phyloP scores from a whole-genome alignment of 2,888 invertebrate species.

The Drosophila neotestacea region DNA sequence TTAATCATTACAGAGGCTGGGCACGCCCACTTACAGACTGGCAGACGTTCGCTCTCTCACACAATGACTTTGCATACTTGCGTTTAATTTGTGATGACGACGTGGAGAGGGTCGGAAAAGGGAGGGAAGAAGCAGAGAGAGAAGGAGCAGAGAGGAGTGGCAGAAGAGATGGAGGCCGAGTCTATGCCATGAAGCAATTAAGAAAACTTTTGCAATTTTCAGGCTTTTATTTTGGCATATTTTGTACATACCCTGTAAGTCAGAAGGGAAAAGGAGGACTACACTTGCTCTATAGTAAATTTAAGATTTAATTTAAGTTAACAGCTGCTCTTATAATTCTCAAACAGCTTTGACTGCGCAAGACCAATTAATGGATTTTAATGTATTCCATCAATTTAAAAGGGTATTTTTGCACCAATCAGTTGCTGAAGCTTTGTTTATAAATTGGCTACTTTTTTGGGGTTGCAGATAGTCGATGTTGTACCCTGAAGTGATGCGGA shows the following conservation, averaged over 20 bases:
- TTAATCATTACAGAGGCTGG: slow-evolving; percentile 65
- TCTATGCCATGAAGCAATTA: slow-evolving; percentile 61
- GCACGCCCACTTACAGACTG: slow-evolving; percentile 39
- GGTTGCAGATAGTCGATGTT: slow-evolving; percentile 32
- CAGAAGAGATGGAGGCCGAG: neutral
- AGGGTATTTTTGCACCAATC: slow-evolving; percentile 23
- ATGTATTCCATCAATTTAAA: neutral
- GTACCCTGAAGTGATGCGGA: slow-evolving; percentile 60
- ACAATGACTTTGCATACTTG: slow-evolving; percentile 78
- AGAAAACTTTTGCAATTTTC: slow-evolving; percentile 79
- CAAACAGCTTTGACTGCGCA: neutral
- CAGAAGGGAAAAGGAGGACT: neutral
- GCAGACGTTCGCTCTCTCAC: slow-evolving; percentile 21
- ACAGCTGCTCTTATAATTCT: neutral
- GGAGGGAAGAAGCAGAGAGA: neutral
- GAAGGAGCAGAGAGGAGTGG: neutral
- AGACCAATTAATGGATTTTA: too few relatives aligned
- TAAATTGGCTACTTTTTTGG: slow-evolving; percentile 2
- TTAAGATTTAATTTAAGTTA: neutral
- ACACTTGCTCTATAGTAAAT: neutral
- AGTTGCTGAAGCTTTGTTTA: neutral
- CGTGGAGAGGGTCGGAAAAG: slow-evolving; percentile 1
- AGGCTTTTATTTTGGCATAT: slow-evolving; percentile 67
- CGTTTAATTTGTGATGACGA: slow-evolving; percentile 68
- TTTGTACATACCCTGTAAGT: slow-evolving; percentile 31